These are phyloP conservation scores for Quiscalus mexicanus DNA, from an alignment of 2,113 vertebrate species.

Conservation along the genomic window DNA sequence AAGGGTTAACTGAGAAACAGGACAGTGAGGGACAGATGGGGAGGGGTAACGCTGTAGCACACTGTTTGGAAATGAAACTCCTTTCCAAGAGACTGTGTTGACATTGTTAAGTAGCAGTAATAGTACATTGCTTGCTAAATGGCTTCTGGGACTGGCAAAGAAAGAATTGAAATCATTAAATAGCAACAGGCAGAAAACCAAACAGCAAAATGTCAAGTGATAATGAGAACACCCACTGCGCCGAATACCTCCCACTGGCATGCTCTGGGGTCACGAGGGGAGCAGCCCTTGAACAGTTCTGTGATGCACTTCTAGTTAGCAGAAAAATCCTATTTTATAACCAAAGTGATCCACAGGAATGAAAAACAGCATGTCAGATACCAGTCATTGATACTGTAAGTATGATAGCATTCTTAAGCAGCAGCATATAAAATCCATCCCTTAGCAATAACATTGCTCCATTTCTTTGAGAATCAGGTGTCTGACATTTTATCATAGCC, in stretches of 20 bases:
- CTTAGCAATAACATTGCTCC: background rate
- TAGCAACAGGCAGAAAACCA: conserved; percentile 42
- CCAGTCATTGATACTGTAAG: background rate
- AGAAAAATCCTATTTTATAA: background rate
- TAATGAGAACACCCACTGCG: conserved; percentile 19
- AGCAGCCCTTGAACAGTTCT: background rate
- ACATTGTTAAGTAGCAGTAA: background rate
- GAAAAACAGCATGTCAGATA: background rate
- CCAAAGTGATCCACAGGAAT: background rate
- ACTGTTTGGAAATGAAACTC: background rate
- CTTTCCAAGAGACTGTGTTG: background rate
- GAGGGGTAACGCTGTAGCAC: background rate
- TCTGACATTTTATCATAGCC: background rate
- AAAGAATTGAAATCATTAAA: conserved; percentile 19
- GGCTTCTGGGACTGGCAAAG: background rate
- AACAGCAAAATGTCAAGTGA: conserved; percentile 37
- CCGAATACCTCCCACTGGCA: background rate
- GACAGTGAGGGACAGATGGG: background rate
- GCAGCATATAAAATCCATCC: background rate
- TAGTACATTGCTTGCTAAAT: background rate
- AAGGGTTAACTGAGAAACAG: background rate
- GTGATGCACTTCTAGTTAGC: background rate
- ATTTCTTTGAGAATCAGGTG: background rate
- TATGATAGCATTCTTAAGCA: background rate
- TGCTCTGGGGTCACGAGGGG: background rate